These are phyloP conservation scores for Hyalella azteca DNA, from an alignment of 2,888 invertebrate genomes.

Conservation along the genomic window DNA sequence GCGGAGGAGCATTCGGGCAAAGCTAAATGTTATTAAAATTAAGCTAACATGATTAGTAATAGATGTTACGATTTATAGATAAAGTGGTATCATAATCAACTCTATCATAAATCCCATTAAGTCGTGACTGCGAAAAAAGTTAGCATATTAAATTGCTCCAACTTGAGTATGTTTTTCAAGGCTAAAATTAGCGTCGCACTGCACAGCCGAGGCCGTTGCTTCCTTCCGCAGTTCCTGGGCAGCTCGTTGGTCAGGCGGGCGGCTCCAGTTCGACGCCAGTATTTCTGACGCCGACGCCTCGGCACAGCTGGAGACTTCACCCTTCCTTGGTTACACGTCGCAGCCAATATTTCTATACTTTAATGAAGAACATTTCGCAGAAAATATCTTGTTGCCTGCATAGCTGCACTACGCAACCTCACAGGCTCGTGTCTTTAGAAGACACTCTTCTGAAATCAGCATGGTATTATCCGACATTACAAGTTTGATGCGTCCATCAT, in stretches of 20 bases:
- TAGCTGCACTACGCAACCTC: too few species aligned
- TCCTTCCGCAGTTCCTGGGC: background rate
- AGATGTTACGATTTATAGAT: too few species aligned
- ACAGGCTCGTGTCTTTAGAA: background rate
- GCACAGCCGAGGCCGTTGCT: too few species aligned
- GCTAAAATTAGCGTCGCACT: too few species aligned
- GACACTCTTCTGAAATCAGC: background rate
- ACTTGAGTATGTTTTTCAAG: too few species aligned
- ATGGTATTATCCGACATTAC: background rate
- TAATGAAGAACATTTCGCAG: background rate
- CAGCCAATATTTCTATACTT: background rate
- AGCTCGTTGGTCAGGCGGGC: background rate
- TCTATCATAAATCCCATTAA: too few species aligned
- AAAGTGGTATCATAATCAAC: too few species aligned
- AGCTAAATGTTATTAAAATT: too few species aligned
- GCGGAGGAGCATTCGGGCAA: too few species aligned
- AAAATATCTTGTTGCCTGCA: background rate
- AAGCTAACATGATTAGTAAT: too few species aligned
- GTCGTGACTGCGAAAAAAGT: too few species aligned
- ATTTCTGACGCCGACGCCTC: background rate
- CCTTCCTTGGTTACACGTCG: background rate
- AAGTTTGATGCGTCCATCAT: constrained; percentile 21
- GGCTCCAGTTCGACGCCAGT: constrained; percentile 30
- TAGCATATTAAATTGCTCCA: too few species aligned
- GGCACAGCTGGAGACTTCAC: background rate